phyloP scores from a whole-genome alignment of 1,140 invertebrate species.

The Solenopsis invicta region DNA sequence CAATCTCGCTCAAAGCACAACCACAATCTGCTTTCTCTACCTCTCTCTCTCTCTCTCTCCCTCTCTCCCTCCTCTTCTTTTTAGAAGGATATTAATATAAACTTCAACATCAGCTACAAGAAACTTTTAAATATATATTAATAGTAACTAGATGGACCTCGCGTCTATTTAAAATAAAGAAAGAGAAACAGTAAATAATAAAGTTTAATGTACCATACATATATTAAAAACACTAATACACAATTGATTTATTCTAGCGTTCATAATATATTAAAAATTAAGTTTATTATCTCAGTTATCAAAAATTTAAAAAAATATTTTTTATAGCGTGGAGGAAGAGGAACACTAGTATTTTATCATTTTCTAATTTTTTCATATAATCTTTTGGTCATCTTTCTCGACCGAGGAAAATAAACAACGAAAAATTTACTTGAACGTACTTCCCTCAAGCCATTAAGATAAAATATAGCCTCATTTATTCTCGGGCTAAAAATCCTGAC shows the following conservation, averaged over 20 bases:
- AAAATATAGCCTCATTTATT: constrained; percentile 57
- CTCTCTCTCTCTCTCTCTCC: not conserved
- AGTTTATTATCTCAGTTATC: not conserved
- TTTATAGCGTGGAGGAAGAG: not conserved
- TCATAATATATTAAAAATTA: not conserved
- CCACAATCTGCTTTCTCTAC: constrained; percentile 22
- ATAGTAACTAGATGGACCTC: not conserved
- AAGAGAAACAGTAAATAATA: not conserved
- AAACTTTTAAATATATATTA: not conserved
- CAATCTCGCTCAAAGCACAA: constrained; percentile 41
- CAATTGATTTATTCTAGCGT: not conserved
- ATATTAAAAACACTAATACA: not conserved
- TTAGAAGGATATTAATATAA: not conserved
- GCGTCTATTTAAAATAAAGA: not conserved
- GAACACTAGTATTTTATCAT: constrained; percentile 22
- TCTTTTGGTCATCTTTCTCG: constrained; percentile 14
- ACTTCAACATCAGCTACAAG: not conserved
- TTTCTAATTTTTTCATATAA: constrained; percentile 34
- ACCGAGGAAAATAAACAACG: constrained; percentile 16
- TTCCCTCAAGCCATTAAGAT: constrained; percentile 25
- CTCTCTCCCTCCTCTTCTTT: not conserved
- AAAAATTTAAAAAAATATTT: constrained; percentile 10
- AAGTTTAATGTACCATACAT: not conserved
- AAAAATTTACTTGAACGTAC: constrained; percentile 51
- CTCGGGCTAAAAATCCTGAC: constrained; percentile 22